Base-by-base conservation (phyloP, 2,113 vertebrate genomes). In the Camelus bactrianus region DNA sequence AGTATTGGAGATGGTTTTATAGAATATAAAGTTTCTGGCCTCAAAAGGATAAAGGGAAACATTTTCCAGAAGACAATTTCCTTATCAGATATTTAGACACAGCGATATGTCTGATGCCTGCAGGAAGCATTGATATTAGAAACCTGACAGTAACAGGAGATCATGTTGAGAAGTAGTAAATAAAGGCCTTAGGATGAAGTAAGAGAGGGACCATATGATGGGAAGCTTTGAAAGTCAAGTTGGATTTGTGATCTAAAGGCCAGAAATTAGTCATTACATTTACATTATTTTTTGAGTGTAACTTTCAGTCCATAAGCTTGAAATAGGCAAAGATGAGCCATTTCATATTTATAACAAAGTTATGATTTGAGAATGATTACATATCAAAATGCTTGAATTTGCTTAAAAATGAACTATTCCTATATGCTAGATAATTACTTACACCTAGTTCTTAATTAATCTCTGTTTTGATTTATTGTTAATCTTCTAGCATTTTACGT, bases 381-480 rank as follows among this genome's bases (percentile, higher is more conserved):
- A 52, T 46, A 76, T 88, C n/a, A 75, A 85, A 96, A 89, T 15
- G 67, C 42, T 73, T 62, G 28, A 94, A 50, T 92, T 67, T 90
- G 19, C 80, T n/a, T 54, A 12, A 76, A 70, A 72, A 60, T 26
- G 17, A 46, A 46, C 9, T 42, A 54, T 16, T 79, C 60, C 7
- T 8, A 0, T 72, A 46, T 75, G 75, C n/a, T 77, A 32, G 46
- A 80, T 69, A 89, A 82, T 86, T 93, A 58, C 22, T 75, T 62
- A 26, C 3, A 19, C 11, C 46, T 81, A 80, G 15, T 85, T 93
- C 28, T 72, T 90, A 73, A 73, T 76, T 35, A 60, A 22, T 70
- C 26, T 93, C 8, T 73, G 22, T 75, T 96, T 91, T 79, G 16
- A 50, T 89, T 96, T 94, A 88, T 62, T 79, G n/a, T 89, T 93